Percentiles rank a stretch among this genome's conserved stretches.
Conservation (phyloP, 2,888 invertebrate species). For the Marasmarcha lunaedactyla region DNA sequence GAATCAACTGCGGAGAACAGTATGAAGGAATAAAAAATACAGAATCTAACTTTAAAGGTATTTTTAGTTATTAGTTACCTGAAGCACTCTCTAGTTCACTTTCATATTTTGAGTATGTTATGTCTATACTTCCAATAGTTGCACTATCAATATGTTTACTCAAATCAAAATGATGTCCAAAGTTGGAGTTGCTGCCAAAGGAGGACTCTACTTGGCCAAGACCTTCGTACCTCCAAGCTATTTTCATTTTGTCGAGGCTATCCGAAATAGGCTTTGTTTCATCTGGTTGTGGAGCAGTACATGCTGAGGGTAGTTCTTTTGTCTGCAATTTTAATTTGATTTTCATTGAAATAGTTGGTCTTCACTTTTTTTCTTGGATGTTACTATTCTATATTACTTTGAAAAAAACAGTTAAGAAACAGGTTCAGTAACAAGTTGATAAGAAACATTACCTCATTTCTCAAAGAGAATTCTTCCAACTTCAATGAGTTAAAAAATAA, state of each 20-base stretch:
- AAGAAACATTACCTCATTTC: too few relatives aligned
- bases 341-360: neutral
- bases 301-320: constrained; percentile 62
- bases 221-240: constrained; percentile 92
- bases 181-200: constrained; percentile 56
- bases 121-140: constrained; percentile 17
- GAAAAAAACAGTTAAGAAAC: too few relatives aligned
- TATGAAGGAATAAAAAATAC: too few relatives aligned
- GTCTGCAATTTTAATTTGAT: constrained; percentile 43
- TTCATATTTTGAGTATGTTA: too few relatives aligned
- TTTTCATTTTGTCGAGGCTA: constrained; percentile 77
- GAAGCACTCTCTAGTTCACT: too few relatives aligned
- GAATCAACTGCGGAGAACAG: too few relatives aligned
- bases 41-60: too few relatives aligned
- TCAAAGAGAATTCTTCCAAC: too few relatives aligned
- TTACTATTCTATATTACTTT: too few relatives aligned
- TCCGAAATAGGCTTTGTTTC: constrained; percentile 29
- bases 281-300: constrained; percentile 48
- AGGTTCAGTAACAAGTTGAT: too few relatives aligned
- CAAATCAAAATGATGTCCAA: constrained; percentile 87
- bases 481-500: too few relatives aligned
- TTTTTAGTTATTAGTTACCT: too few relatives aligned
- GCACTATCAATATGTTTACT: constrained; percentile 77
- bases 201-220: constrained; percentile 72
- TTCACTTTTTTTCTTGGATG: neutral